These are phyloP conservation scores for Temnopleurus reevesii DNA, from an alignment of 53 echinoderm and acorn worm species.

Conservation along the genomic window DNA sequence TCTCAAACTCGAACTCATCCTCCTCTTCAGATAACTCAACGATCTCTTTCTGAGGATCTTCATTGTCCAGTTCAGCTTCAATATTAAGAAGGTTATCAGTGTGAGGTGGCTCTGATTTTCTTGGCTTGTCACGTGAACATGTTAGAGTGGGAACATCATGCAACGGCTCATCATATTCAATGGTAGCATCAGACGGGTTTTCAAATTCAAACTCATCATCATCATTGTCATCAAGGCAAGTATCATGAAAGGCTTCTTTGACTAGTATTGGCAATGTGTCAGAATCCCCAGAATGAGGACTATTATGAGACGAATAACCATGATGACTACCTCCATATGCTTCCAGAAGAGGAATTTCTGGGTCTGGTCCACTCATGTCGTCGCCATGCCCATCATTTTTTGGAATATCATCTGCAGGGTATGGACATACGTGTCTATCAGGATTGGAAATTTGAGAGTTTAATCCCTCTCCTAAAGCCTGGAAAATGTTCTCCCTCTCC, in stretches of 20 bases:
- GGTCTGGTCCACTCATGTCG: neutral
- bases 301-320: neutral
- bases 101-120: neutral
- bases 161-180: neutral
- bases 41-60: neutral
- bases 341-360: constrained; percentile 23
- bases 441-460: neutral
- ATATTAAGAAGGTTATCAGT: neutral
- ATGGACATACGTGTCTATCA: neutral
- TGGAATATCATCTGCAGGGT: neutral
- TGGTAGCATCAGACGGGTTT: neutral
- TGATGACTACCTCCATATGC: constrained; percentile 27
- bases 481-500: constrained; percentile 36
- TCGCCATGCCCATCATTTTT: neutral
- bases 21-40: constrained; percentile 19
- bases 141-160: neutral
- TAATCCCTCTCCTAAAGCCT: neutral
- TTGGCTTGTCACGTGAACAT: neutral
- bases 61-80: neutral
- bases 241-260: constrained; percentile 20
- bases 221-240: constrained; percentile 5
- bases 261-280: constrained; percentile 34
- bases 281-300: constrained; percentile 13
- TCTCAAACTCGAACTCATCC: constrained; percentile 55
- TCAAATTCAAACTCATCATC: constrained; percentile 53